Conservation (phyloP, 2,797 vertebrate species). For the Rhinoraja longicauda region DNA sequence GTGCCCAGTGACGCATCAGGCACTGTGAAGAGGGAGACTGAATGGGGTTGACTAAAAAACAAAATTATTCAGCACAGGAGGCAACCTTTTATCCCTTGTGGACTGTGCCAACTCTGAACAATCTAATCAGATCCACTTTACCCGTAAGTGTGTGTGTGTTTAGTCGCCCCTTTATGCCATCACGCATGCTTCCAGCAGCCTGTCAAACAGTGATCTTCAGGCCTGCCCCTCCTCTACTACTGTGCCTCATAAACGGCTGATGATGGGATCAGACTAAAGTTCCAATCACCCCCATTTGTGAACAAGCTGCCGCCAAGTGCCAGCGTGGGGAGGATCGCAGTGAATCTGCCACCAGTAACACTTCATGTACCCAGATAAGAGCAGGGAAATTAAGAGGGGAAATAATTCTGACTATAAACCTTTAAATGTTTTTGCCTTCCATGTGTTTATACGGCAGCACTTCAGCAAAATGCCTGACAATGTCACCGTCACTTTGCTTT, state of each 20-base stretch:
- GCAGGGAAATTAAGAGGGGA: background rate
- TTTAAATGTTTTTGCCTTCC: background rate
- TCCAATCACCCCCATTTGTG: background rate
- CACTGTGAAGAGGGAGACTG: background rate
- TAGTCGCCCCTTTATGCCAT: background rate
- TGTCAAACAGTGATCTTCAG: background rate
- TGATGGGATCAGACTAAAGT: background rate
- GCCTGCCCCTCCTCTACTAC: background rate
- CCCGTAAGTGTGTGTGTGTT: too few relatives aligned
- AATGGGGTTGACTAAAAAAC: background rate
- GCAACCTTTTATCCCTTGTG: too few relatives aligned
- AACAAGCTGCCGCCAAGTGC: background rate
- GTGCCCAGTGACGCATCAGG: background rate
- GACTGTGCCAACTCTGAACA: background rate
- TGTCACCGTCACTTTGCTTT: constrained; percentile 22
- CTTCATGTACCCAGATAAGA: background rate
- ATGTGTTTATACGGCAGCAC: background rate
- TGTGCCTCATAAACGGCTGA: background rate
- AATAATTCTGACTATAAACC: too few relatives aligned
- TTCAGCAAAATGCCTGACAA: background rate
- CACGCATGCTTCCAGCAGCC: too few relatives aligned
- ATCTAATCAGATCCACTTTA: background rate
- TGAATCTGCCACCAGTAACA: background rate
- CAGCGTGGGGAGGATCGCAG: background rate
- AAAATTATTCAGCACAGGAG: background rate